A percentile compares a stretch with the other conserved stretches of the same genome.
Evolutionary conservation across 2,113 vertebrate species (phyloP).

Genomic region (Xiphophorus hellerii): DNA sequence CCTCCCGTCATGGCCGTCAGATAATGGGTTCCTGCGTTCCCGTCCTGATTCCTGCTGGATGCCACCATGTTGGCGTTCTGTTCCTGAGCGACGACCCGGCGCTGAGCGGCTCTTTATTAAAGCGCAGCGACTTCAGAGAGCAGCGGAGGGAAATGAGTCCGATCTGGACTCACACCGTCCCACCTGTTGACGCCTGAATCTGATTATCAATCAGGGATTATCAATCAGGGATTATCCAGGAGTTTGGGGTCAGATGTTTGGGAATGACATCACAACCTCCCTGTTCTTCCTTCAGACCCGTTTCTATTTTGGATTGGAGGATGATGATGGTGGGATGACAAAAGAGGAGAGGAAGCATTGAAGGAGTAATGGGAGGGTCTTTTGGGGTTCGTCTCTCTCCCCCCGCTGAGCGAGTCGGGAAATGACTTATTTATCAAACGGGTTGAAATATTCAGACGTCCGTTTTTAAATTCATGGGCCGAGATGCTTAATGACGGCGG

Average conservation of each 20-base stretch:
- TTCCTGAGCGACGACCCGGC: conserved; percentile 35
- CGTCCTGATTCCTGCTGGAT: no score
- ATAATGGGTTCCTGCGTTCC: no score
- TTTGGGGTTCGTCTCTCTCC: conserved; percentile 36
- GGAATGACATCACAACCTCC: conserved; percentile 60
- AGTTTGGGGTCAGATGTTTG: conserved; percentile 39
- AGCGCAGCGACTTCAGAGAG: conserved; percentile 47
- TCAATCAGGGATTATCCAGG: neutral
- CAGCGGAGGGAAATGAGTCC: conserved; percentile 23
- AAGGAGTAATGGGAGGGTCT: conserved; percentile 59
- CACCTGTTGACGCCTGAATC: neutral
- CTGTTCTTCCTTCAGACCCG: conserved; percentile 27
- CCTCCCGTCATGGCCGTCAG: no score
- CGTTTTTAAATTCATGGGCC: conserved; percentile 60
- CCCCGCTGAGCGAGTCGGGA: conserved; percentile 43
- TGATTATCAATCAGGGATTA: no score
- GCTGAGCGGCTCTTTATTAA: conserved; percentile 76
- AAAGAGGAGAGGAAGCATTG: conserved; percentile 41
- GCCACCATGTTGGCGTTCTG: neutral
- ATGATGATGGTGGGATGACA: conserved; percentile 54
- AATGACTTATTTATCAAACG: conserved; percentile 74
- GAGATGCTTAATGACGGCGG: conserved; percentile 63
- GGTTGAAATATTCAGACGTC: conserved; percentile 67
- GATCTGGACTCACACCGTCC: neutral
- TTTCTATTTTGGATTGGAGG: conserved; percentile 55